Evolutionary conservation across 1,140 invertebrate species (phyloP).

Genomic region (Papilio aristodemus): DNA sequence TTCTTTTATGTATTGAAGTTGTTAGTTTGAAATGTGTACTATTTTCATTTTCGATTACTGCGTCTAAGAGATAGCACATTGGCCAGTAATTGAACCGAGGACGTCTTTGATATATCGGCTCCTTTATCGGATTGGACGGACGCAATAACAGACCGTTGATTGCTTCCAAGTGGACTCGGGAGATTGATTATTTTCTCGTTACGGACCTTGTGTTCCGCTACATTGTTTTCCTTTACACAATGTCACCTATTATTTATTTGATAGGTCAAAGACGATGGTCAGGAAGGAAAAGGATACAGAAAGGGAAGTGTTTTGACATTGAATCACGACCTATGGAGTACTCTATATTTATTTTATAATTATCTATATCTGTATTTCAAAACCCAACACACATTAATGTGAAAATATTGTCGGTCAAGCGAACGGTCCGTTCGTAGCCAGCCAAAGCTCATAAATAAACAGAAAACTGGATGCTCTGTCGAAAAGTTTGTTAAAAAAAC

Average conservation of each 20-base stretch:
- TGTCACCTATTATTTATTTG: slow-evolving; percentile 38
- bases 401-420: slow-evolving; percentile 71
- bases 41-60: slow-evolving; percentile 74
- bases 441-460: slow-evolving; percentile 78
- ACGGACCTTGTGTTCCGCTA: slow-evolving; percentile 52
- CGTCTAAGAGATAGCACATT: slow-evolving; percentile 70
- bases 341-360: slow-evolving; percentile 41
- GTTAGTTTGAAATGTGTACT: slow-evolving; percentile 35
- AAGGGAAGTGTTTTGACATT: neutral
- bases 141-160: slow-evolving; percentile 80
- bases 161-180: slow-evolving; percentile 76
- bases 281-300: slow-evolving; percentile 1
- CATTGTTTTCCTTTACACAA: slow-evolving; percentile 56
- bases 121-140: slow-evolving; percentile 79
- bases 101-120: slow-evolving; percentile 80
- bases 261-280: neutral
- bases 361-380: slow-evolving; percentile 57
- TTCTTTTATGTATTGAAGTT: slow-evolving; percentile 27
- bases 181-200: slow-evolving; percentile 80
- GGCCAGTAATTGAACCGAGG: slow-evolving; percentile 77
- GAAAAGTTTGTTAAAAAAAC: slow-evolving; percentile 74
- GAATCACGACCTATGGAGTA: neutral
- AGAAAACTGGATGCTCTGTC: slow-evolving; percentile 73
- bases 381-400: slow-evolving; percentile 67
- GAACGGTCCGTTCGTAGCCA: slow-evolving; percentile 56